phyloP scores from a whole-genome alignment of 2,797 vertebrate genomes.

The Etheostoma nigrum region DNA sequence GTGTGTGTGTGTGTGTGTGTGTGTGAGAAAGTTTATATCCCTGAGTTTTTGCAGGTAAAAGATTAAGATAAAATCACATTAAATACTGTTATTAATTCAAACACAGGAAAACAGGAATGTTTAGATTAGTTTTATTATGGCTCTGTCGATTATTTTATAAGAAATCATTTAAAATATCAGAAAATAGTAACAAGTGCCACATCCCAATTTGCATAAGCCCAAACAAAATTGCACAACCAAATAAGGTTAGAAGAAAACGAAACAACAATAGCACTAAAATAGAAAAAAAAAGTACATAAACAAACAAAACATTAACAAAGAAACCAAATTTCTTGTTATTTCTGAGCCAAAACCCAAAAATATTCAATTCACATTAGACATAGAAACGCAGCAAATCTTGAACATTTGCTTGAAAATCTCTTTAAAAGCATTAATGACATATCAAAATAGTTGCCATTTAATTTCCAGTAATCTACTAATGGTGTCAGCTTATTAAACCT shows the following conservation, averaged over 20 bases:
- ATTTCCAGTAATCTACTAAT: not conserved
- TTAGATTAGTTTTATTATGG: not conserved
- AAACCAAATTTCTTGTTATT: not conserved
- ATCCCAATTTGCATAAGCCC: not conserved
- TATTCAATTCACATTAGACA: not conserved
- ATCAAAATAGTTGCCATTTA: not conserved
- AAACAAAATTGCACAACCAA: no score
- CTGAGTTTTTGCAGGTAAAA: not conserved
- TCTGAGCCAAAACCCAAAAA: not conserved
- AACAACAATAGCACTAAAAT: no score
- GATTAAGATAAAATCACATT: not conserved
- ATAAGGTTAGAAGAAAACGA: no score
- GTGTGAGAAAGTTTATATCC: no score
- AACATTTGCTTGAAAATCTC: no score
- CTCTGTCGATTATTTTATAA: not conserved
- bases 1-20: conserved; percentile 20
- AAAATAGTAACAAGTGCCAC: no score
- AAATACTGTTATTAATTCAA: not conserved
- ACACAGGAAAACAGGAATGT: not conserved
- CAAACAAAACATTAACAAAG: no score
- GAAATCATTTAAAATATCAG: not conserved
- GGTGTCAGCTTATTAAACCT: not conserved
- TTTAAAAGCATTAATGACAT: not conserved
- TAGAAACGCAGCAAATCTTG: not conserved
- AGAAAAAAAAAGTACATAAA: no score